phyloP scores from a whole-genome alignment of 35 echinoderm and acorn worm genomes.

The Strongylocentrotus purpuratus region DNA sequence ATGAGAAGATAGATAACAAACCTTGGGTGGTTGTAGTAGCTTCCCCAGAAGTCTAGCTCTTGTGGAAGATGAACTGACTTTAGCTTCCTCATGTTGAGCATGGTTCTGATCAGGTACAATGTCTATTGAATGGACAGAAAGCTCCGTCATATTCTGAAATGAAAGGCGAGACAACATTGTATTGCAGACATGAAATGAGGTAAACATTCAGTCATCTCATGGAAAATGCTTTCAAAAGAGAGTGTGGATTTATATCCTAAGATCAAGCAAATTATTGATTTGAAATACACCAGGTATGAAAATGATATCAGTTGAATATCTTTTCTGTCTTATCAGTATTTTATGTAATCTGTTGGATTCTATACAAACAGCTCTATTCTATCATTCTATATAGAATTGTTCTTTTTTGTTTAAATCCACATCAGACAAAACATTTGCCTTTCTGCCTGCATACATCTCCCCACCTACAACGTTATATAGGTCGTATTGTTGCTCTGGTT shows the following conservation, averaged over 20 bases:
- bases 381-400: no score
- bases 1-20: neutral
- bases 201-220: neutral
- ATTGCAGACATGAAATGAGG: no score
- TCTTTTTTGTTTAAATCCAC: no score
- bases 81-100: conserved; percentile 79
- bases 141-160: conserved; percentile 23
- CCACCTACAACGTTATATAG: no score
- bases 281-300: neutral
- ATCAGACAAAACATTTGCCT: no score
- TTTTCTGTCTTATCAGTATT: neutral
- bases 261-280: neutral
- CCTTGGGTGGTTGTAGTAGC: conserved; percentile 57
- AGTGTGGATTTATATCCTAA: no score
- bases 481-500: no score
- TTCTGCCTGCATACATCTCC: no score
- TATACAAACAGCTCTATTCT: no score
- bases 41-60: conserved; percentile 79
- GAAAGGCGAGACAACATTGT: neutral
- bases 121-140: conserved; percentile 83
- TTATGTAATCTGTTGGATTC: no score
- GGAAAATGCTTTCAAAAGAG: no score
- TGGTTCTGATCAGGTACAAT: conserved; percentile 75
- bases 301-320: neutral
- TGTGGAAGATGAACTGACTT: conserved; percentile 90